Percentiles rank a stretch among this genome's conserved stretches.
Conservation (phyloP, 2,888 invertebrate species). For the Harpagoxenus sublaevis region DNA sequence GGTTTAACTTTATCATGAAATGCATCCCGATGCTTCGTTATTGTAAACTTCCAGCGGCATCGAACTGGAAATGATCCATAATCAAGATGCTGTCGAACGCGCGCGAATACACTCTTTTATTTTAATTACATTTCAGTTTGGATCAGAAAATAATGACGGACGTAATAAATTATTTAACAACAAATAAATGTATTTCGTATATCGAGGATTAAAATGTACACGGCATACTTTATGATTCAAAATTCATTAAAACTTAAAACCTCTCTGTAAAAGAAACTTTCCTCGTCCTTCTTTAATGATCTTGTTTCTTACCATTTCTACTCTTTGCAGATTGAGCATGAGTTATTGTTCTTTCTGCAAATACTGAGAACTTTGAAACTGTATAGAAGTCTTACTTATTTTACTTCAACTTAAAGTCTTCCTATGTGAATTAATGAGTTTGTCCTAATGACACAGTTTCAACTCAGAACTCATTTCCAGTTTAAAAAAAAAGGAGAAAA, state of each 20-base stretch:
- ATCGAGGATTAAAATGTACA: constrained; percentile 6
- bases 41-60: constrained; percentile 58
- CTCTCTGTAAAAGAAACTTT: constrained; percentile 18
- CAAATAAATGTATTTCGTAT: not conserved
- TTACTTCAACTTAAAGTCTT: constrained; percentile 28
- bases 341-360: constrained; percentile 42
- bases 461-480: constrained; percentile 1
- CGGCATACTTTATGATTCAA: constrained; percentile 8
- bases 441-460: constrained; percentile 40
- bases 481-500: not conserved
- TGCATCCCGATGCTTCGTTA: constrained; percentile 60
- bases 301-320: constrained; percentile 34
- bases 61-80: constrained; percentile 63
- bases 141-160: constrained; percentile 9
- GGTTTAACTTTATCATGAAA: constrained; percentile 70
- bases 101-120: not conserved
- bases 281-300: constrained; percentile 32
- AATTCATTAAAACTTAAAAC: constrained; percentile 42
- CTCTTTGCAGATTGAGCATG: constrained; percentile 42
- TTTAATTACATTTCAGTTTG: constrained; percentile 1
- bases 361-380: constrained; percentile 36
- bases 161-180: constrained; percentile 21
- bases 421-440: constrained; percentile 46
- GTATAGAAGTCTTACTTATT: constrained; percentile 29
- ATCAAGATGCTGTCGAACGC: constrained; percentile 50